Conservation (phyloP, 2,113 vertebrate species). For the Pipa parva region DNA sequence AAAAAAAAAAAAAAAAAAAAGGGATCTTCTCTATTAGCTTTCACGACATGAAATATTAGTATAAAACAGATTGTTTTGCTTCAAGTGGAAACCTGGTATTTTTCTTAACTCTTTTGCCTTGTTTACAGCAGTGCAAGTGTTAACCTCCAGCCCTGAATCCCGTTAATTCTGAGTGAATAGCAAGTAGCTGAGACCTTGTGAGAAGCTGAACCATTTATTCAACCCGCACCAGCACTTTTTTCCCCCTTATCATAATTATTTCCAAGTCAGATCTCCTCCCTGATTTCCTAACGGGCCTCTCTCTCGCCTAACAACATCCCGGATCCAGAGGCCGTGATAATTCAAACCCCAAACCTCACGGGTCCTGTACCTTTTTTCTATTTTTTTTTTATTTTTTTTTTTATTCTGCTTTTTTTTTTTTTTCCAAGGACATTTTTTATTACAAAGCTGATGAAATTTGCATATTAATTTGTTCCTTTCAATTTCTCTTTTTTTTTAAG, state of each 20-base stretch:
- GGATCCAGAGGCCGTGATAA: constrained; percentile 84
- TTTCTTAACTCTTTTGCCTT: no score
- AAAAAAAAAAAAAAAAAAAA: no score
- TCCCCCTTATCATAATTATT: constrained; percentile 96
- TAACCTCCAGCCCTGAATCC: constrained; percentile 62
- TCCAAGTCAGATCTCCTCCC: constrained; percentile 85
- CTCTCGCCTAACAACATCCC: constrained; percentile 85
- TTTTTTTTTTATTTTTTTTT: constrained; percentile 71
- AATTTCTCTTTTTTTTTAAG: constrained; percentile 84
- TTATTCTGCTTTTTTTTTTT: constrained; percentile 59
- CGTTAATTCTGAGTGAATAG: constrained; percentile 97
- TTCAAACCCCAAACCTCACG: constrained; percentile 79
- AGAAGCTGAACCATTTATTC: constrained; percentile 89
- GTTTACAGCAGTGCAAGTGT: background rate
- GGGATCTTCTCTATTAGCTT: no score
- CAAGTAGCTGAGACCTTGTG: constrained; percentile 87
- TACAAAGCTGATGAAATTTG: constrained; percentile 99
- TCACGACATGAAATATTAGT: no score
- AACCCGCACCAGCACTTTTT: constrained; percentile 81
- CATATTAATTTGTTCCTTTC: constrained; percentile 99
- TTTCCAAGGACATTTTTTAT: constrained; percentile 98
- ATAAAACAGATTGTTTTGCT: no score
- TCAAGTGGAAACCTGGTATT: no score
- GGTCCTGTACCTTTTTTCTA: constrained; percentile 79
- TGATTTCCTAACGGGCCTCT: constrained; percentile 88